These are phyloP conservation scores for Axea sp. DNA, from an alignment of 2,888 invertebrate genomes.

Conservation along the genomic window DNA sequence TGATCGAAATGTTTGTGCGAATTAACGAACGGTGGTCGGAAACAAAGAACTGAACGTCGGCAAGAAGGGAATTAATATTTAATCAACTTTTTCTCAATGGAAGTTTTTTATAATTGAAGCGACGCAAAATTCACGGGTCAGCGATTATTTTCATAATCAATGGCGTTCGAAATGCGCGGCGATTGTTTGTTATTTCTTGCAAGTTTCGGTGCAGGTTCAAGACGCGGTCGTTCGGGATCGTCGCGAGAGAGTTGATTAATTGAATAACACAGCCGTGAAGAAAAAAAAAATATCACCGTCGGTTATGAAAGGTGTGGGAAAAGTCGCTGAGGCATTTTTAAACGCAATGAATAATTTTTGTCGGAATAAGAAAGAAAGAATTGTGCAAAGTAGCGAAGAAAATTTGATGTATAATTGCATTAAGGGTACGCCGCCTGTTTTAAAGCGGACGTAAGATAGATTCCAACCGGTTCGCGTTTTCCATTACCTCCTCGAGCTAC, in stretches of 20 bases:
- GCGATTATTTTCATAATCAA: slow-evolving; percentile 8
- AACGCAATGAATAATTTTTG: slow-evolving; percentile 53
- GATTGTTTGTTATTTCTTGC: slow-evolving; percentile 37
- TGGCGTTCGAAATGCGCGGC: not conserved
- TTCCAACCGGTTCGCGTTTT: slow-evolving; percentile 41
- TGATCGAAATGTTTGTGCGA: too few species aligned
- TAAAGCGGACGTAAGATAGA: slow-evolving; percentile 50
- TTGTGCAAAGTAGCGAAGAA: slow-evolving; percentile 46
- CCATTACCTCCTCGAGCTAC: slow-evolving; percentile 24
- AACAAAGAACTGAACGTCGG: too few species aligned
- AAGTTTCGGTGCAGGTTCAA: slow-evolving; percentile 7
- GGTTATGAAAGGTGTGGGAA: slow-evolving; percentile 45
- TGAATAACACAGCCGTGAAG: slow-evolving; percentile 37
- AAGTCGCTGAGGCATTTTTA: slow-evolving; percentile 39
- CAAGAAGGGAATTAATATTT: too few species aligned
- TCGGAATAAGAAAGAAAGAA: slow-evolving; percentile 39
- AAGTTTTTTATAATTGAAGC: slow-evolving; percentile 2
- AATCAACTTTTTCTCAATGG: too few species aligned
- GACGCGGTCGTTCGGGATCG: slow-evolving; percentile 5
- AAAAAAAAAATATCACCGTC: slow-evolving; percentile 46
- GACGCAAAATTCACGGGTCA: not conserved
- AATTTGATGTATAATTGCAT: slow-evolving; percentile 53
- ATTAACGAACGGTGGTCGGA: too few species aligned
- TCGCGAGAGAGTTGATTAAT: slow-evolving; percentile 42
- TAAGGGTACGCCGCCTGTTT: slow-evolving; percentile 47